Base-by-base conservation (phyloP, 2,888 invertebrate species). In the Flexamia atlantica region DNA sequence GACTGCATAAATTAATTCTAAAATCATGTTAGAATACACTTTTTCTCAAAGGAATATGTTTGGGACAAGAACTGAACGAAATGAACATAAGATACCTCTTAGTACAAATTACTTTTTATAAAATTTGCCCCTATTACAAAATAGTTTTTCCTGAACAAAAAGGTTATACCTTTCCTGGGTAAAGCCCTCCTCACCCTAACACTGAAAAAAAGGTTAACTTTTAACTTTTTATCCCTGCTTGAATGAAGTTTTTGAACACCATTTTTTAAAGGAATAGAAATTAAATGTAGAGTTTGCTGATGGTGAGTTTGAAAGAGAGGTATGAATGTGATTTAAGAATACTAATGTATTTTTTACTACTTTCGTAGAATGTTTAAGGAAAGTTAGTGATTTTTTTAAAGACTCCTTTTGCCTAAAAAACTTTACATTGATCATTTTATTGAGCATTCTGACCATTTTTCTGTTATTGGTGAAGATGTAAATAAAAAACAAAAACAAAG, bases 191-290 rank as follows among this genome's bases (percentile, higher is more conserved):
- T 36, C 9, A 7, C 36, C 36, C 36, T 36, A 36, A 36, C 9
- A 36, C 36, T 36, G 36, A 36, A 4, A 50, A 17, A 14, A 17
- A 17, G 17, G n/a, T 14, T 23, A 53, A 23, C 20, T 46, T 46
- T 3, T 1, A 4, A 53, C 23, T 53, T 20, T 53, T 53, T 10
- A 53, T 1, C 2, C 30, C 14, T 64, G 17, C 9, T 64, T 64
- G 4, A 28, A 30, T 4, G 23, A 53, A 53, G 20, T 23, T 53
- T 3, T 64, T 64, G 64, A 64, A 64, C 64, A 64, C 64, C 64
- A 64, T 25, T 28, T 53, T 53, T 53, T 23, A 23, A 9, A 5
- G 23, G 14, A 2, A 23, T 53, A 53, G 53, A 5, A 23, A 53
- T 3, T 3, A 23, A 23, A 20, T 20, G 20, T 53, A 53, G 20